Base-by-base conservation (phyloP, 1,140 invertebrate species). In the Protaetia brevitarsis region DNA sequence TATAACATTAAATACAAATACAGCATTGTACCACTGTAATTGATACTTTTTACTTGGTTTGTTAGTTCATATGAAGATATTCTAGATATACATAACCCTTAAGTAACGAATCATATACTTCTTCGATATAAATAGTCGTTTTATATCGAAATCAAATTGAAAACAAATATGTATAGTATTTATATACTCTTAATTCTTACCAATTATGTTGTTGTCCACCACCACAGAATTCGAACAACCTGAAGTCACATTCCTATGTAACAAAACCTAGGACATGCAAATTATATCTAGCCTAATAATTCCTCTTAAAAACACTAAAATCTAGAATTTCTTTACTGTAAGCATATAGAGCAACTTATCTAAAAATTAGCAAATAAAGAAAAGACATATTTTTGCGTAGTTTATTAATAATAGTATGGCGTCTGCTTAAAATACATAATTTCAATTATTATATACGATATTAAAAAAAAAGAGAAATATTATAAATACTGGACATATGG, bases 261-360 rank as follows among this genome's bases (percentile, higher is more conserved):
- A 59, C 57, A 51, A 59, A 59, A 59, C 57, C 57, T 59, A 59
- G 30, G 57, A 59, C 57, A 59, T 59, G 57, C 57, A 31, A 59
- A 59, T 59, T 59, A 59, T 28, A 28, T 59, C 26, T 59, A 59
- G 27, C 26, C 57, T 59, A 59, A 51, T 19, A 19, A 21, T 51
- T 51, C 26, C 41, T 23, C 41, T 51, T 51, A 51, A 51, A 3
- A 51, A 19, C 26, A 51, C 41, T 19, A 51, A 10, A 51, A 51
- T 51, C 13, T 51, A 51, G 21, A 3, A 11, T 29, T 31, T 59
- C 11, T 59, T 59, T 58, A 28, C 19, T 29, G n/a, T 59, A 31
- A 59, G 27, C 34, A 19, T 56, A 56, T 21, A 23, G 23, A 58
- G 16, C 13, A 30, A 59, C 27, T 59, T 59, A 28, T 59, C 57